Evolutionary conservation across 2,888 invertebrate genomes (phyloP), one percentile per base, ranked within the genome.

Genomic region (Leptopilina drosophilae): DNA sequence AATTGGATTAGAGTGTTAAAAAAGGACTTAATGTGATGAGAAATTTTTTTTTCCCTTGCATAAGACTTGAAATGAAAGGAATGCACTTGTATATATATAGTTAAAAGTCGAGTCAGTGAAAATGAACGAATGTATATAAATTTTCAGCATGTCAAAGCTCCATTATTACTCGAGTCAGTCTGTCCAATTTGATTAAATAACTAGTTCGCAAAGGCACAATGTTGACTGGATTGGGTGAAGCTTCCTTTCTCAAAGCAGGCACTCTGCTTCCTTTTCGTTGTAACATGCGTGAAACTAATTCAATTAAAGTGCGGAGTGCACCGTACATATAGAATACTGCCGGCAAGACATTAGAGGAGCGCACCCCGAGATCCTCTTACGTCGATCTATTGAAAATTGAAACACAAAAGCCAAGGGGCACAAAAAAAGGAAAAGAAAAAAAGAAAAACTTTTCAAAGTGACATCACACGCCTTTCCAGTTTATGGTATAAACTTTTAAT

Each of bases 121-220:
- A 76, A 64, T 76, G 46, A 40, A 15, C 49, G 9, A 40, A 49
- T 76, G 64, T 49, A 49, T 49, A 46, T 46, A 62, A 49, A 14
- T 64, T 62, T 64, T 64, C 15, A 76, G 33, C 56, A 40, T 73
- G 73, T 76, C 64, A 76, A 76, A 76, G 76, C 20, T 40, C 64
- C 64, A 64, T 76, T 76, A 76, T 76, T 76, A 49, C 76, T 76
- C 20, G 12, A 76, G 76, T 64, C 62, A 76, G 42, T 64, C 64
- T 75, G 77, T 42, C 14, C 77, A 81, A 81, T 66, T 81, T 67
- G 76, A 81, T 81, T 64, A 81, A 81, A 77, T 81, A 81, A 56
- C 56, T 64, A 64, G 64, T 76, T 76, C 76, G 64, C 46, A 64
- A 76, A 76, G 76, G 76, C 62, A 76, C 76, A 64, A 73, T 76